Conservation (phyloP, 2,797 vertebrate species). For the Mastacembelus armatus region DNA sequence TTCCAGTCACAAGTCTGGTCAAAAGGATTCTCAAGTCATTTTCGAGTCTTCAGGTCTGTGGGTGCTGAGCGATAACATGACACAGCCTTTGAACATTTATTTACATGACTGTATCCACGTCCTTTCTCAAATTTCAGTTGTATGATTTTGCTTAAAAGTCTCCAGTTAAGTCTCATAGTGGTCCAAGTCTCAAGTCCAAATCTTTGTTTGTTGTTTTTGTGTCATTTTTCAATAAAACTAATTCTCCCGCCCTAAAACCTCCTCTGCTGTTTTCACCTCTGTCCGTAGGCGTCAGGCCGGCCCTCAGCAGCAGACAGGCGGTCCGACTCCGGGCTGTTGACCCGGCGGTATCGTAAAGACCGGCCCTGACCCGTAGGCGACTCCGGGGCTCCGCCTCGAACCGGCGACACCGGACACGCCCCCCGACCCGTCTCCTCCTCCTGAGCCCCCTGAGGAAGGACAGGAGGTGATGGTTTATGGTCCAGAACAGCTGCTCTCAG, state of each 20-base stretch:
- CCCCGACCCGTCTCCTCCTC: slow-evolving; percentile 90
- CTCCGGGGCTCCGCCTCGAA: slow-evolving; percentile 87
- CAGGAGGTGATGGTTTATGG: background rate
- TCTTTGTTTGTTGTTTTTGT: no score
- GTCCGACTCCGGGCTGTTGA: slow-evolving; percentile 96
- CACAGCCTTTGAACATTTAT: no score
- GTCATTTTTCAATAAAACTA: no score
- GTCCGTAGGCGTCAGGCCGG: slow-evolving; percentile 88
- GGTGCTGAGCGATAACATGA: no score
- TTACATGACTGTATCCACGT: no score
- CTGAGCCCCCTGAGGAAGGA: slow-evolving; percentile 83
- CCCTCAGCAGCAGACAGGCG: slow-evolving; percentile 92
- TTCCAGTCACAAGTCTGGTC: background rate
- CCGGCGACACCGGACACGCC: slow-evolving; percentile 88
- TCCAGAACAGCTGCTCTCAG: background rate
- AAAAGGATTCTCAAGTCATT: no score
- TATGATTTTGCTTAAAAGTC: no score
- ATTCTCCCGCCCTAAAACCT: background rate
- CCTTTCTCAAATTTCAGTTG: no score
- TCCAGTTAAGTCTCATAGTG: no score
- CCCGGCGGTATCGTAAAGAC: slow-evolving; percentile 90
- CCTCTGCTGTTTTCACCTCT: slow-evolving; percentile 81
- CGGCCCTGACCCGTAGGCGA: slow-evolving; percentile 90
- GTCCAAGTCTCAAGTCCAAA: no score
- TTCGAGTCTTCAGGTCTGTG: no score